Base-by-base conservation (phyloP, 2,797 vertebrate species). In the Brotula barbata region DNA sequence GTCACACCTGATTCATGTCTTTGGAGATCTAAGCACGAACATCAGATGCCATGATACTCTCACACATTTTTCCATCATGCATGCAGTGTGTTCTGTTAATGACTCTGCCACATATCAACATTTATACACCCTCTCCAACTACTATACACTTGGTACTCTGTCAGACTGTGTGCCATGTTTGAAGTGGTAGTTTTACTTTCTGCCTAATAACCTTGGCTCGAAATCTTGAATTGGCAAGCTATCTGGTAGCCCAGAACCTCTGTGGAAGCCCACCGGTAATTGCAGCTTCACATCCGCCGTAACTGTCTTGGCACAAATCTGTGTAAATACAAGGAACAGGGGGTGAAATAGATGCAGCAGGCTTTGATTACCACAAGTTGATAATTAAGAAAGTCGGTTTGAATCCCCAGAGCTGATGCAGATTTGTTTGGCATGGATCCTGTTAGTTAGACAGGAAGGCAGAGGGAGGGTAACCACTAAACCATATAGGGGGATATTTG, bases 341-440 rank as follows among this genome's bases (percentile, higher is more conserved):
- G 87, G 82, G 80, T 85, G 85, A 87, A 84, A 86, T 83, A 65
- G 74, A 86, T 81, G 81, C 86, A 79, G 80, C 75, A 79, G 80
- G 82, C 85, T 89, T 90, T 90, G 88, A 90, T 90, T 89, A 89
- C 83, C 87, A 89, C 84, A 82, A 88, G 82, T 85, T 86, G 83
- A 89, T 90, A 86, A 89, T 89, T 86, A 88, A 87, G 86, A 87
- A 88, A 84, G 85, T 87, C 75, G 25, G 80, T 85, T 85, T 83
- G 82, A 90, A 84, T 89, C 86, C 84, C 83, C 58, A 12, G 61
- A 88, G 84, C 82, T 73, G 80, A 87, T 86, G 83, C 85, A 82
- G 82, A 88, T 88, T 85, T 87, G 75, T 80, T 86, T 90, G 87
- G 87, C 87, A 76, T 77, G 57, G 56, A 69, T 87, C 82, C 85